A percentile compares a stretch with the other conserved stretches of the same genome.
Conservation (phyloP, 1,140 invertebrate species). For the Berghia stephanieae region DNA sequence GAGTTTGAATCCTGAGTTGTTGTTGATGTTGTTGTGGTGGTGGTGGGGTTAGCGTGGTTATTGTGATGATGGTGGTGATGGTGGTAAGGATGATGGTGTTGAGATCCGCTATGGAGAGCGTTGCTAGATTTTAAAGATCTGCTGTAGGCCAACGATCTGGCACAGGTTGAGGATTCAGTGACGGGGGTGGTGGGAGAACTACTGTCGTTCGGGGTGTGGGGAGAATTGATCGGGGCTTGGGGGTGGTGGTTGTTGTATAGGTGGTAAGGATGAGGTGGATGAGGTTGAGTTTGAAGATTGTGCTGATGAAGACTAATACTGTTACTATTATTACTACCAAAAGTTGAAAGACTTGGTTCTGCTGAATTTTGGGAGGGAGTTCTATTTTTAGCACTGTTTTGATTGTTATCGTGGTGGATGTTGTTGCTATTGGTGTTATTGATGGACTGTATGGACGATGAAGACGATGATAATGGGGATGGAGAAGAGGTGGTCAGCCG, state of each 20-base stretch:
- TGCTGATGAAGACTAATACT: too few species aligned
- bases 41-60: background rate
- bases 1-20: too few species aligned
- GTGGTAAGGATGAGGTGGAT: background rate
- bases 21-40: background rate
- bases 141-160: constrained; percentile 13
- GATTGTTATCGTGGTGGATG: too few species aligned
- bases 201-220: background rate
- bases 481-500: too few species aligned
- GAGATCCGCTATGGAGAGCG: background rate
- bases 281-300: background rate
- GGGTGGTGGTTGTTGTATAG: constrained; percentile 16
- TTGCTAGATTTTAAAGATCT: background rate
- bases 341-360: too few species aligned
- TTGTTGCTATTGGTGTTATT: too few species aligned
- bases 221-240: background rate
- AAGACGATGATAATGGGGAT: too few species aligned
- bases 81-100: background rate
- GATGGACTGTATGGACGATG: too few species aligned
- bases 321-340: too few species aligned
- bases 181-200: background rate
- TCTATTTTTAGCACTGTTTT: too few species aligned
- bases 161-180: background rate
- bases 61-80: background rate
- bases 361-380: too few species aligned